Conservation (phyloP, 2,888 invertebrate genomes). For the Furcula furcula region DNA sequence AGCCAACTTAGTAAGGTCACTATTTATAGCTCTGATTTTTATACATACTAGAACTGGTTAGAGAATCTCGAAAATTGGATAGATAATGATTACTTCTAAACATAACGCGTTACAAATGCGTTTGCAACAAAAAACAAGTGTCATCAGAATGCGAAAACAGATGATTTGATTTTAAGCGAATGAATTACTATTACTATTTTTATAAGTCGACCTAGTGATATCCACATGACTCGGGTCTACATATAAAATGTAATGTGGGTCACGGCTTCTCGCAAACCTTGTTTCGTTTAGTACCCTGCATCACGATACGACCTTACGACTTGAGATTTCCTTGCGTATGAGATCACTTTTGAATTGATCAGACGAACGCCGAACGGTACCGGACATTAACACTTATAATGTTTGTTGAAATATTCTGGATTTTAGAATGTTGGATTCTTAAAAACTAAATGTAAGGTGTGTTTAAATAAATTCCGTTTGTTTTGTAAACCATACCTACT, state of each 20-base stretch:
- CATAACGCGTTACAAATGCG: conserved; percentile 3
- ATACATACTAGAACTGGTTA: not conserved
- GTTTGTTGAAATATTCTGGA: no score
- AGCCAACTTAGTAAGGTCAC: not conserved
- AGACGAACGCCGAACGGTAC: not conserved
- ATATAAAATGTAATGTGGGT: conserved; percentile 68
- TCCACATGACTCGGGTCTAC: conserved; percentile 52
- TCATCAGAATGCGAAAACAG: conserved; percentile 11
- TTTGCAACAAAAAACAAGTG: conserved; percentile 5
- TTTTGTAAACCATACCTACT: not conserved
- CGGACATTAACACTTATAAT: not conserved
- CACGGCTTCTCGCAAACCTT: conserved; percentile 63
- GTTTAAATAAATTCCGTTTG: no score
- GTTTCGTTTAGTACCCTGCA: conserved; percentile 38
- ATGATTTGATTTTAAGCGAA: no score
- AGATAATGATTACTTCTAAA: conserved; percentile 9
- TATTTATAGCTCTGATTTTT: not conserved
- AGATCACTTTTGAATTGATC: conserved; percentile 9
- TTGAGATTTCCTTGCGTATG: conserved; percentile 32
- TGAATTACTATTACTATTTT: no score
- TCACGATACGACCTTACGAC: conserved; percentile 28
- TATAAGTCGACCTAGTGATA: conserved; percentile 22
- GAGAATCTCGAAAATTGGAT: not conserved
- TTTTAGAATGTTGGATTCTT: no score
- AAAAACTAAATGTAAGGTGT: no score